phyloP scores from a whole-genome alignment of 2,797 vertebrate species.

The Champsocephalus esox region DNA sequence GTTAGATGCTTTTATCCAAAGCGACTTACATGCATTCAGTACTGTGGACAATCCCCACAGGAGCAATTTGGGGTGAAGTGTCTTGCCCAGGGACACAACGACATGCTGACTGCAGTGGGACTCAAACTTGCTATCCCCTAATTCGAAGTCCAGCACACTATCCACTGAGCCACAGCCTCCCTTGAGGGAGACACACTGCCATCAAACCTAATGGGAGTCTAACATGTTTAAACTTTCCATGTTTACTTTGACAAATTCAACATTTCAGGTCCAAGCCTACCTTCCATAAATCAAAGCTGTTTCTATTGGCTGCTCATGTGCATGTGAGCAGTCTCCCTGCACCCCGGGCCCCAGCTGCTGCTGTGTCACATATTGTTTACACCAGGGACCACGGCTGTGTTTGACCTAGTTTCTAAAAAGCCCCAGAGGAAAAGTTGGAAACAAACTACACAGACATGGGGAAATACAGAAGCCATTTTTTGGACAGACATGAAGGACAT shows the following conservation, averaged over 20 bases:
- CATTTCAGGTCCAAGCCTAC: not conserved
- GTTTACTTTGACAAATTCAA: not conserved
- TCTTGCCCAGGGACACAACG: too few species aligned
- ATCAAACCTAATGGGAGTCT: not conserved
- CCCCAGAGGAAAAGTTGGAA: slow-evolving; percentile 54
- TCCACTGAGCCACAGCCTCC: too few species aligned
- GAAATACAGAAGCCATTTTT: not conserved
- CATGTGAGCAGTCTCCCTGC: slow-evolving; percentile 33
- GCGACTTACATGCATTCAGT: too few species aligned
- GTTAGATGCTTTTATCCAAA: too few species aligned
- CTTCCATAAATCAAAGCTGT: not conserved
- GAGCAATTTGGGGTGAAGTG: too few species aligned
- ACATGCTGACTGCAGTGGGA: too few species aligned
- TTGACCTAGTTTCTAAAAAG: slow-evolving; percentile 74
- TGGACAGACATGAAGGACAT: not conserved
- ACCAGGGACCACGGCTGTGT: slow-evolving; percentile 46
- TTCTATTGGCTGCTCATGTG: slow-evolving; percentile 26
- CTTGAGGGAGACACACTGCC: not conserved
- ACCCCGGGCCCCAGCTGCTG: slow-evolving; percentile 69
- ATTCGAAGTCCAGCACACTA: too few species aligned
- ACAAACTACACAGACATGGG: slow-evolving; percentile 17
- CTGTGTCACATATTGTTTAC: slow-evolving; percentile 50
- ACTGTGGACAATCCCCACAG: too few species aligned
- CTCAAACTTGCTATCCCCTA: too few species aligned
- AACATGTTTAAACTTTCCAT: not conserved